Evolutionary conservation across 1,140 invertebrate genomes (phyloP).

Genomic region (Physella acuta): DNA sequence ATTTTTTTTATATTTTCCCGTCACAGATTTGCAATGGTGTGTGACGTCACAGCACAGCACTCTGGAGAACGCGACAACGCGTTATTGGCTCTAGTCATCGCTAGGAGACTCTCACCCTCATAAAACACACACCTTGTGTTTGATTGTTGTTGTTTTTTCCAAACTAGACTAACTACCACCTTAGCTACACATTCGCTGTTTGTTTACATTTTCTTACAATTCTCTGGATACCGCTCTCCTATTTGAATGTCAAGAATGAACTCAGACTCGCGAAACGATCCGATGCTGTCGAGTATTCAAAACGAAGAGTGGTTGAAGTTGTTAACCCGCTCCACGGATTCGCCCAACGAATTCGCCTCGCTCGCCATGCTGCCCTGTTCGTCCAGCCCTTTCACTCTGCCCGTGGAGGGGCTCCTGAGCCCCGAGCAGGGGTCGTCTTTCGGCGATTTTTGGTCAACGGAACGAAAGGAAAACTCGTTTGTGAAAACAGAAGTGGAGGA

Average conservation of each 20-base stretch:
- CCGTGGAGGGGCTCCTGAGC: not conserved
- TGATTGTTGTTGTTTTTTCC: too few species aligned
- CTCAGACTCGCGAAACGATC: not conserved
- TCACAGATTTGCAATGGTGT: not conserved
- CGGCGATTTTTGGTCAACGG: not conserved
- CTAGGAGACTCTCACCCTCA: not conserved
- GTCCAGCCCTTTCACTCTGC: not conserved
- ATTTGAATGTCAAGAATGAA: too few species aligned
- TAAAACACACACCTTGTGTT: too few species aligned
- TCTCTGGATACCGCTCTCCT: too few species aligned
- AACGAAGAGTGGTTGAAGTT: not conserved
- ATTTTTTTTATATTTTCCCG: not conserved
- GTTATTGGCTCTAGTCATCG: not conserved
- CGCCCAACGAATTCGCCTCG: not conserved
- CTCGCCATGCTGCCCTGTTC: not conserved
- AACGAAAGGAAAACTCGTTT: conserved; percentile 6
- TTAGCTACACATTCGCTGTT: too few species aligned
- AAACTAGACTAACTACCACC: too few species aligned
- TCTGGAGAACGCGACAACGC: not conserved
- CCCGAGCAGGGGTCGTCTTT: not conserved
- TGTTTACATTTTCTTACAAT: too few species aligned
- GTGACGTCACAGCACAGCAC: not conserved
- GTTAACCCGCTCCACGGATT: not conserved
- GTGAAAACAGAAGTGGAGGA: conserved; percentile 15
- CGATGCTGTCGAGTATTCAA: conserved; percentile 7